These are phyloP conservation scores for Palaemon carinicauda DNA, from an alignment of 1,140 invertebrate species.

Conservation along the genomic window DNA sequence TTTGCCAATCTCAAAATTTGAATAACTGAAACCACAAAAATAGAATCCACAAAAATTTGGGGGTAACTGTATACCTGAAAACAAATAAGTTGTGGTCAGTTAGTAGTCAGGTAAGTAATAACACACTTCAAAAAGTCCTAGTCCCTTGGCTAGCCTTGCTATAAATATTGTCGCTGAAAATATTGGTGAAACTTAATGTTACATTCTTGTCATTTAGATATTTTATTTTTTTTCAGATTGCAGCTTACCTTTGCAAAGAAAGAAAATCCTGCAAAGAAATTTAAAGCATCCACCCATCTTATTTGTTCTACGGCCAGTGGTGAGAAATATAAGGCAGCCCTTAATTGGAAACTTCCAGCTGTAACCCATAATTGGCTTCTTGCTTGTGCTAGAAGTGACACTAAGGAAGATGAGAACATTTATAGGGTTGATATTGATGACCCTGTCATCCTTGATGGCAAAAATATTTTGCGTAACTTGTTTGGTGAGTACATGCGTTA, in stretches of 20 bases:
- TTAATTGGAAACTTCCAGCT: slow-evolving; percentile 84
- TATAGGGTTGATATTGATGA: slow-evolving; percentile 70
- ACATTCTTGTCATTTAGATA: too few relatives aligned
- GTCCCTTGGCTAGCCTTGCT: too few relatives aligned
- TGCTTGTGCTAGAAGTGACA: slow-evolving; percentile 71
- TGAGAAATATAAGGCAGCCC: slow-evolving; percentile 82
- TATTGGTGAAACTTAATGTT: too few relatives aligned
- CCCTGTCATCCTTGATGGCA: background rate
- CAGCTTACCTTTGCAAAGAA: slow-evolving; percentile 74
- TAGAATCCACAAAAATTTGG: too few relatives aligned
- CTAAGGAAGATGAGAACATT: slow-evolving; percentile 68
- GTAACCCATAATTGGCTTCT: slow-evolving; percentile 81
- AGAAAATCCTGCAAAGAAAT: slow-evolving; percentile 65
- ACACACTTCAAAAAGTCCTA: too few relatives aligned
- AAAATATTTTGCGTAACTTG: slow-evolving; percentile 10
- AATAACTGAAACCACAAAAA: too few relatives aligned
- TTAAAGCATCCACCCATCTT: slow-evolving; percentile 77
- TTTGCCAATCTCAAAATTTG: too few relatives aligned
- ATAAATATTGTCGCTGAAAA: too few relatives aligned
- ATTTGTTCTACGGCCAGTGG: slow-evolving; percentile 77
- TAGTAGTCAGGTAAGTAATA: too few relatives aligned
- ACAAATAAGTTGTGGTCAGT: too few relatives aligned
- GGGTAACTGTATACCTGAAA: too few relatives aligned
- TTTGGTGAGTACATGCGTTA: slow-evolving; percentile 19
- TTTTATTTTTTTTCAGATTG: slow-evolving; percentile 61